Evolutionary conservation across 2,113 vertebrate genomes (phyloP).

Genomic region (Brachypteracias leptosomus): DNA sequence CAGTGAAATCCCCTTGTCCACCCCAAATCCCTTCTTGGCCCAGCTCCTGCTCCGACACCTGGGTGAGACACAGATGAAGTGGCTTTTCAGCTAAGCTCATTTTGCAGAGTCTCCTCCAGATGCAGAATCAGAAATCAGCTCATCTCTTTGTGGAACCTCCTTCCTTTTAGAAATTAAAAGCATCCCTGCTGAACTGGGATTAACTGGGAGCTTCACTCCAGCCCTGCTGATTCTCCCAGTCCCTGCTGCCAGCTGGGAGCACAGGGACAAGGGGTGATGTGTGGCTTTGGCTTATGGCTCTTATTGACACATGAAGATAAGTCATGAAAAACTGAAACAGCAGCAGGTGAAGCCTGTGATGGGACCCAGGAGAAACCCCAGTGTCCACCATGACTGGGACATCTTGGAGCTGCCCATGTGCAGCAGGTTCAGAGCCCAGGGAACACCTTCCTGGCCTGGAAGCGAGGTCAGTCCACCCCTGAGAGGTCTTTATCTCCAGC

Average conservation of each 20-base stretch:
- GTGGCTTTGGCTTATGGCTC: too few relatives aligned
- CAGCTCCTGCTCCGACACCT: not conserved
- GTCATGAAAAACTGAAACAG: not conserved
- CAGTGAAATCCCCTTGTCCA: not conserved
- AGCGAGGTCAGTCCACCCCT: not conserved
- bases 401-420: not conserved
- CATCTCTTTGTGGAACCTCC: not conserved
- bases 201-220: not conserved
- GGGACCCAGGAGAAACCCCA: not conserved
- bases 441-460: not conserved
- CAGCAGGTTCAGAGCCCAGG: not conserved
- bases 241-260: too few relatives aligned
- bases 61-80: not conserved
- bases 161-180: not conserved
- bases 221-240: not conserved
- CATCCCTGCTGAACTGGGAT: too few relatives aligned
- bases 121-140: not conserved
- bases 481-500: not conserved
- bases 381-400: not conserved
- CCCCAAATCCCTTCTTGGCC: not conserved
- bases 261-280: too few relatives aligned
- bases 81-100: not conserved
- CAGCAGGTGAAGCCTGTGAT: not conserved
- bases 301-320: not conserved
- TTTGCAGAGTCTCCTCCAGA: not conserved